Evolutionary conservation across 2,888 invertebrate species (phyloP).

Genomic region (Branchellion lobata): DNA sequence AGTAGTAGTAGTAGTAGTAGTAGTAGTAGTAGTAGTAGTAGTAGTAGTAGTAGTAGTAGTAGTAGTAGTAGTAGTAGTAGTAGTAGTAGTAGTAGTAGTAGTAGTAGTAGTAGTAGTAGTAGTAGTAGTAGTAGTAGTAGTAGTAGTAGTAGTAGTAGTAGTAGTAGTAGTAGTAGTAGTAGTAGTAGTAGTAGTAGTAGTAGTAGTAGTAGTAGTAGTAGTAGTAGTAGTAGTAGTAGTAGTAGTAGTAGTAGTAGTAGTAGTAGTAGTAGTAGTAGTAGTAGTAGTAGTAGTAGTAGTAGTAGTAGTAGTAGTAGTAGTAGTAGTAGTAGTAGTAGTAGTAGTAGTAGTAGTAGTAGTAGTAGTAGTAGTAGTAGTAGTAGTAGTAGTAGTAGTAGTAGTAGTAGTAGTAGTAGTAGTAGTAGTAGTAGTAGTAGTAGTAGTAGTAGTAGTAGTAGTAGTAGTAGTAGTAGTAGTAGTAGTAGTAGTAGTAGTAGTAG

Average conservation of each 20-base stretch:
- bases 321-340: slow-evolving; percentile 13
- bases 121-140: slow-evolving; percentile 24
- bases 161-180: slow-evolving; percentile 11
- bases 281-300: slow-evolving; percentile 3
- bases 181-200: slow-evolving; percentile 16
- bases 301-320: slow-evolving; percentile 23
- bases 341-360: slow-evolving; percentile 1
- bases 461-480: slow-evolving; percentile 5
- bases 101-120: slow-evolving; percentile 42
- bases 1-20: slow-evolving; percentile 26
- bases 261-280: slow-evolving; percentile 15
- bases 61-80: slow-evolving; percentile 39
- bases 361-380: slow-evolving; percentile 24
- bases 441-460: slow-evolving; percentile 16
- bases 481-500: slow-evolving; percentile 7
- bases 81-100: slow-evolving; percentile 44
- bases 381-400: slow-evolving; percentile 13
- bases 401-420: slow-evolving; percentile 5
- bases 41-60: slow-evolving; percentile 40
- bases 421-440: slow-evolving; percentile 17
- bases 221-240: slow-evolving; percentile 5
- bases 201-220: slow-evolving; percentile 16
- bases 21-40: slow-evolving; percentile 19
- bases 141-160: slow-evolving; percentile 13
- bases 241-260: slow-evolving; percentile 17